phyloP scores from a whole-genome alignment of 2,888 invertebrate genomes.

The Cinara cedri region DNA sequence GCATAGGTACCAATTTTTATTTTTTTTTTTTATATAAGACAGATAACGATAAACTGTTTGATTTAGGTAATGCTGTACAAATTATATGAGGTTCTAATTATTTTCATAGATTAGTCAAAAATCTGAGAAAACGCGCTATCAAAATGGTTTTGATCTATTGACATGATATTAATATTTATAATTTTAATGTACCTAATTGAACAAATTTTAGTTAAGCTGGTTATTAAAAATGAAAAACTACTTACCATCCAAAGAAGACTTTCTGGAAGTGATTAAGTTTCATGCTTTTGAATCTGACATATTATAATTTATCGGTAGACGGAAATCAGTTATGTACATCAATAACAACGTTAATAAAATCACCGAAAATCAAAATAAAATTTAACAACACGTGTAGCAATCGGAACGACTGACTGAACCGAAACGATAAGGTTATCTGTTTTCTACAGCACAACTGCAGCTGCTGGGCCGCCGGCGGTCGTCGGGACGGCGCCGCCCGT shows the following conservation, averaged over 20 bases:
- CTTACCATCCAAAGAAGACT: conserved; percentile 52
- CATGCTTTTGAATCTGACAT: conserved; percentile 28
- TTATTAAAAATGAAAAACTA: not conserved
- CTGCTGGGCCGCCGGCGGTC: not conserved
- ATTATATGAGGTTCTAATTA: too few species aligned
- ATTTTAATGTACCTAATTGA: not conserved
- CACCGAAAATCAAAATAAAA: not conserved
- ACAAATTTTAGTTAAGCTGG: too few species aligned
- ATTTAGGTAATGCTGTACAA: too few species aligned
- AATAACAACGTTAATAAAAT: not conserved
- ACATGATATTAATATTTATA: not conserved
- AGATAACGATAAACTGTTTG: too few species aligned
- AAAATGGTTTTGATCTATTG: too few species aligned
- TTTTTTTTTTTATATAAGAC: too few species aligned
- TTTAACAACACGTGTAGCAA: not conserved
- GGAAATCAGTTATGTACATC: too few species aligned
- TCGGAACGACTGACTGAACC: not conserved
- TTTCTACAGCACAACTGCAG: not conserved
- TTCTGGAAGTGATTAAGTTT: conserved; percentile 51
- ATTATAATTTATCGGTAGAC: not conserved
- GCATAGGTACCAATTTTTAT: too few species aligned
- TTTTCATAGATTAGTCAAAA: too few species aligned
- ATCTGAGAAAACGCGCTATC: too few species aligned
- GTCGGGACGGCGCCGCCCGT: conserved; percentile 15
- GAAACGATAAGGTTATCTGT: conserved; percentile 45